Evolutionary conservation across 1,140 invertebrate genomes (phyloP).

Genomic region (Teleopsis dalmanni): DNA sequence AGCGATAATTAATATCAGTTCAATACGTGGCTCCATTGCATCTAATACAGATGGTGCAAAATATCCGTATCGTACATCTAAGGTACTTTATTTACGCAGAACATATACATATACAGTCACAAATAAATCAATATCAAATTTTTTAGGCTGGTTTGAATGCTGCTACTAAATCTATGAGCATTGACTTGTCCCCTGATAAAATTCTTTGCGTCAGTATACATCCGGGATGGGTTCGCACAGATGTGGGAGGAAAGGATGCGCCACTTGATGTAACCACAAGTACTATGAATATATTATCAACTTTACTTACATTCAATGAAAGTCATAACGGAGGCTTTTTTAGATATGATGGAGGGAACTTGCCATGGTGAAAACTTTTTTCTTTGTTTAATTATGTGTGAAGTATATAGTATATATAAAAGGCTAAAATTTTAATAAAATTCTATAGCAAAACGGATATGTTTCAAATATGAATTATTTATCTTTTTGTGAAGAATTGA

Average conservation of each 20-base stretch:
- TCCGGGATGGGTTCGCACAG: slow-evolving; percentile 86
- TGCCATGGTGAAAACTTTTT: slow-evolving; percentile 57
- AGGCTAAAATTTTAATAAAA: neutral
- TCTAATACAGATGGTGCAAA: slow-evolving; percentile 65
- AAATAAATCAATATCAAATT: too few species aligned
- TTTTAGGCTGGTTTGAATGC: slow-evolving; percentile 76
- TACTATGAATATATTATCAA: slow-evolving; percentile 56
- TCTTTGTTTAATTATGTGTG: neutral
- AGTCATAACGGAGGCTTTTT: slow-evolving; percentile 66
- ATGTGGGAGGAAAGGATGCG: slow-evolving; percentile 77
- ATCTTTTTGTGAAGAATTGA: too few species aligned
- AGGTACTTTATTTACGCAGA: slow-evolving; percentile 49
- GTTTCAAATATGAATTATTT: too few species aligned
- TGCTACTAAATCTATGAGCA: slow-evolving; percentile 74
- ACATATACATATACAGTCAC: too few species aligned
- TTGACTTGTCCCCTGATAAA: slow-evolving; percentile 67
- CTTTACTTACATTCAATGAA: slow-evolving; percentile 54
- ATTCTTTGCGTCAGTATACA: slow-evolving; percentile 72
- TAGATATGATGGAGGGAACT: slow-evolving; percentile 63
- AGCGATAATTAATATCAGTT: slow-evolving; percentile 74
- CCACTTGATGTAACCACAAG: slow-evolving; percentile 61
- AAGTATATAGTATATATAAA: neutral
- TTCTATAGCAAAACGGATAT: too few species aligned
- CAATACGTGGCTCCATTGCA: slow-evolving; percentile 70
- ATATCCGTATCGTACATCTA: slow-evolving; percentile 79